A percentile compares a stretch with the other conserved stretches of the same genome.
Evolutionary conservation across 2,797 vertebrate genomes (phyloP).

Genomic region (Martes flavigula): DNA sequence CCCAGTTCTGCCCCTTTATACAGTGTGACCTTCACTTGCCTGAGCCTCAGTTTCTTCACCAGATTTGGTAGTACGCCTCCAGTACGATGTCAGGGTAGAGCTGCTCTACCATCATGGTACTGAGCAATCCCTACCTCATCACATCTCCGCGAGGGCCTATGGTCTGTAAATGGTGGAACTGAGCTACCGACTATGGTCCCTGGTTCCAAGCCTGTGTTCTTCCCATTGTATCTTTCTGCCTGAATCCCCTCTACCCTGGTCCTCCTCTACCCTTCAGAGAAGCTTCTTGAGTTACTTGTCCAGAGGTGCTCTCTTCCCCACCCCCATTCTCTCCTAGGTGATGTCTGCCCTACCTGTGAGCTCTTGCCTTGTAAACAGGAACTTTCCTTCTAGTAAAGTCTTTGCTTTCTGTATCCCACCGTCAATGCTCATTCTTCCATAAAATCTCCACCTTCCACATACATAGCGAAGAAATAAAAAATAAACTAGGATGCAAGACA

Average conservation of each 20-base stretch:
- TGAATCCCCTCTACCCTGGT: background rate
- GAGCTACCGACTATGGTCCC: background rate
- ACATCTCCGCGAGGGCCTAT: accelerated
- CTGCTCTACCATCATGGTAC: accelerated
- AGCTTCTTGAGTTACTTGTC: background rate
- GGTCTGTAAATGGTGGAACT: background rate
- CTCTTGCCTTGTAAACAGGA: background rate
- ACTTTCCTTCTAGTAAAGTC: background rate
- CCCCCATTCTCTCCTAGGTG: background rate
- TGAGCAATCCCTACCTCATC: background rate
- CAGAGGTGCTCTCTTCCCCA: accelerated
- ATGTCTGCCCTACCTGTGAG: accelerated
- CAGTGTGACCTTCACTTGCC: background rate
- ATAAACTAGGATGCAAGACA: background rate
- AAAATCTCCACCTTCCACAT: background rate
- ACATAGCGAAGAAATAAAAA: background rate
- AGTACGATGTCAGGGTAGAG: background rate
- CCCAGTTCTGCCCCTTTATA: background rate
- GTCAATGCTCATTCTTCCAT: background rate
- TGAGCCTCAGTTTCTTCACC: background rate
- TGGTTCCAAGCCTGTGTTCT: too few species aligned
- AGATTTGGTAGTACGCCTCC: background rate
- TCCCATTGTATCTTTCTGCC: background rate
- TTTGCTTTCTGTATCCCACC: background rate
- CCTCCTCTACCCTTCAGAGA: background rate